phyloP scores from a whole-genome alignment of 1,140 invertebrate genomes.

The Reticulitermes speratus region DNA sequence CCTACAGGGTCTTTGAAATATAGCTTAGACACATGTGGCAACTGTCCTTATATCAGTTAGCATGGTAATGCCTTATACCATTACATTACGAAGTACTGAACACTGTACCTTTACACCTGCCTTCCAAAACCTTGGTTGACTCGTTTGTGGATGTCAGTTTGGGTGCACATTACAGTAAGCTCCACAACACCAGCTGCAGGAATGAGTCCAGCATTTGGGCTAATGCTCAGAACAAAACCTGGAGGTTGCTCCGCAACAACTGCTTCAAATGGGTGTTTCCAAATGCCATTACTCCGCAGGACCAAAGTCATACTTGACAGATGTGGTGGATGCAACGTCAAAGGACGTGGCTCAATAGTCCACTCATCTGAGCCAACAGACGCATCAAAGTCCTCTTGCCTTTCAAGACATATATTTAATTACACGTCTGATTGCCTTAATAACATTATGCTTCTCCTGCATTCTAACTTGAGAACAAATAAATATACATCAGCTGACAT shows the following conservation, averaged over 20 bases:
- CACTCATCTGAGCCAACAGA: neutral
- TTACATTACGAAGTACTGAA: neutral
- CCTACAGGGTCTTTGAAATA: too few relatives aligned
- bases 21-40: too few relatives aligned
- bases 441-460: too few relatives aligned
- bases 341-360: neutral
- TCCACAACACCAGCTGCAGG: neutral
- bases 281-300: neutral
- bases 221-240: neutral
- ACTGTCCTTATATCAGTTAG: too few relatives aligned
- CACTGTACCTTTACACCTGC: neutral
- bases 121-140: neutral
- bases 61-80: too few relatives aligned
- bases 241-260: neutral
- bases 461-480: too few relatives aligned
- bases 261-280: neutral
- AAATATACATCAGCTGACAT: too few relatives aligned
- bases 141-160: neutral
- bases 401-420: too few relatives aligned
- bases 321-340: neutral
- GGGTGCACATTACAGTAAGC: neutral
- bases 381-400: too few relatives aligned
- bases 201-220: neutral
- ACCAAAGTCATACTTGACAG: neutral
- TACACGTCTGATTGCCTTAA: too few relatives aligned